phyloP scores from a whole-genome alignment of 2,888 invertebrate genomes.

The Clunio marinus region DNA sequence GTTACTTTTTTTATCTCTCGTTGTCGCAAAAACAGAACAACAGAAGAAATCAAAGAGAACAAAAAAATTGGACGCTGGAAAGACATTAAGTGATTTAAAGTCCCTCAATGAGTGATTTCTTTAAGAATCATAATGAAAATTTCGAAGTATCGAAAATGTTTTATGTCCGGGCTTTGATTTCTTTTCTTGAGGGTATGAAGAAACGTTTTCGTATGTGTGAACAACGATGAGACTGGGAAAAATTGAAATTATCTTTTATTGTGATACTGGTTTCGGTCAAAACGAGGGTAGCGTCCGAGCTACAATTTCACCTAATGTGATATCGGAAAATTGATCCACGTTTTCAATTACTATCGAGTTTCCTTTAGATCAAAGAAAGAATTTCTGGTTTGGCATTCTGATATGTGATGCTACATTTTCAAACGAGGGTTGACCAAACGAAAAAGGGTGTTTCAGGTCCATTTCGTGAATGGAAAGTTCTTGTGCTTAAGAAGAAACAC shows the following conservation, averaged over 20 bases:
- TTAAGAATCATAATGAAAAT: background rate
- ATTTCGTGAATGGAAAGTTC: background rate
- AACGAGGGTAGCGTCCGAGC: no score
- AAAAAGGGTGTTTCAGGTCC: background rate
- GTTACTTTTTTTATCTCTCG: background rate
- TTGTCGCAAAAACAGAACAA: background rate
- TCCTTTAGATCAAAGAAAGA: constrained; percentile 12
- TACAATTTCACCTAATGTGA: background rate
- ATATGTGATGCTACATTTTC: background rate
- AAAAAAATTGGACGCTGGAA: background rate
- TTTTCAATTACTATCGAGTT: constrained; percentile 28
- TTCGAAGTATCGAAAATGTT: background rate
- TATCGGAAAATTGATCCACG: constrained; percentile 27
- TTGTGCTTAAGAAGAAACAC: background rate
- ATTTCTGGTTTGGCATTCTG: background rate
- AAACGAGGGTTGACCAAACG: background rate
- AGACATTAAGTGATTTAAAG: constrained; percentile 6
- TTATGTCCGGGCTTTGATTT: background rate
- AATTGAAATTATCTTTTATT: background rate
- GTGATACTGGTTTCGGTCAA: background rate
- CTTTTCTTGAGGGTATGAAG: background rate
- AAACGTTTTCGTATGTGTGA: background rate
- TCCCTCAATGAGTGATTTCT: background rate
- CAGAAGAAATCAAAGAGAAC: background rate
- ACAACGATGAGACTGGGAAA: background rate